phyloP scores from a whole-genome alignment of 2,113 vertebrate species.

The Sinosuthora webbiana region DNA sequence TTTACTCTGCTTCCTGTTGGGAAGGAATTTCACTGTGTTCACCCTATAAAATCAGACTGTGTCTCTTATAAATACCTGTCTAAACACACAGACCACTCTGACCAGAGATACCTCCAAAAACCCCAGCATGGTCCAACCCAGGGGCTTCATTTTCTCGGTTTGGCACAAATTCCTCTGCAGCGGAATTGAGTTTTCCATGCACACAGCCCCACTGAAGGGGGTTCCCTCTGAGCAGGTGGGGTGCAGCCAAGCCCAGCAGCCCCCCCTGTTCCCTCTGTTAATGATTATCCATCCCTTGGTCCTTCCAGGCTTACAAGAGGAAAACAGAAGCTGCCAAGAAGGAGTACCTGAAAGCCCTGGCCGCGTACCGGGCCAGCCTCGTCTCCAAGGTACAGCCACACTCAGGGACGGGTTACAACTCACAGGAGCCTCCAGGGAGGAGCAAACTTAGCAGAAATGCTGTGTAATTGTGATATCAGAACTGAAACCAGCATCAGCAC shows the following conservation, averaged over 20 bases:
- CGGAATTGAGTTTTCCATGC: not conserved
- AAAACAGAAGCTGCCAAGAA: slow-evolving; percentile 99
- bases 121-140: not conserved
- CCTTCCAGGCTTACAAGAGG: slow-evolving; percentile 95
- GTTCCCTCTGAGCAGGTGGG: not conserved
- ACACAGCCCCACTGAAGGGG: not conserved
- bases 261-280: not conserved
- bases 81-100: not conserved
- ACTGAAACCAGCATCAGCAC: not conserved
- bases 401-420: not conserved
- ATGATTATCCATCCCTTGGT: slow-evolving; percentile 2
- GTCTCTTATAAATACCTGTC: not conserved
- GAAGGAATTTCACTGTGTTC: not conserved
- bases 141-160: not conserved
- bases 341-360: slow-evolving; percentile 98
- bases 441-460: not conserved
- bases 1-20: not conserved
- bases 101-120: not conserved
- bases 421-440: not conserved
- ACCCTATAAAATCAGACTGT: not conserved
- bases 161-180: not conserved
- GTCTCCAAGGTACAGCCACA: slow-evolving; percentile 90
- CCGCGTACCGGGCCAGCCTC: slow-evolving; percentile 96
- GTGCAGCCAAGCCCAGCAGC: not conserved
- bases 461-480: not conserved